Conservation (phyloP, 2,888 invertebrate species). For the Sminthurinus aureus region DNA sequence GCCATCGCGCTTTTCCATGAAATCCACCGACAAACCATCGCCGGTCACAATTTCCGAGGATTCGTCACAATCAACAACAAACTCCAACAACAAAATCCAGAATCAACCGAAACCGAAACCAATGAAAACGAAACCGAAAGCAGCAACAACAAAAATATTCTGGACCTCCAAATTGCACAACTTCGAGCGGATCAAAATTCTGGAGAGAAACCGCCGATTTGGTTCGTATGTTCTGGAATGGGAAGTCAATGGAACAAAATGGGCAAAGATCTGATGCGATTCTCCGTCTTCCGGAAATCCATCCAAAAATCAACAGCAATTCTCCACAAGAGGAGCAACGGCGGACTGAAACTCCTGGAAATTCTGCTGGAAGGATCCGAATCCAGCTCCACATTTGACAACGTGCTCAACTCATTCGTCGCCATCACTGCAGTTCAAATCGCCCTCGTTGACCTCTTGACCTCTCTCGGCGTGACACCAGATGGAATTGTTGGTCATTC, state of each 20-base stretch:
- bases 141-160: slow-evolving; percentile 61
- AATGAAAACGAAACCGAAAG: neutral
- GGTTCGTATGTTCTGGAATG: no score
- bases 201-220: no score
- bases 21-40: slow-evolving; percentile 23
- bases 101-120: no score
- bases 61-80: no score
- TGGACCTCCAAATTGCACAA: slow-evolving; percentile 72
- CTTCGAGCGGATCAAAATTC: slow-evolving; percentile 71
- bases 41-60: slow-evolving; percentile 28
- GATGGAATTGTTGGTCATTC: slow-evolving; percentile 98
- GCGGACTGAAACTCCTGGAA: slow-evolving; percentile 80
- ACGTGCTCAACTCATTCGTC: slow-evolving; percentile 89
- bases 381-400: slow-evolving; percentile 81
- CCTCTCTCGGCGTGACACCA: slow-evolving; percentile 77
- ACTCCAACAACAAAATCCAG: neutral
- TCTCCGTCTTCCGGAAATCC: no score
- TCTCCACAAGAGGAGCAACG: slow-evolving; percentile 78
- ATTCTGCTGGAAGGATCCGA: slow-evolving; percentile 78
- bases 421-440: slow-evolving; percentile 87
- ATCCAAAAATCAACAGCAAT: slow-evolving; percentile 78
- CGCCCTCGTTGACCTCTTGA: slow-evolving; percentile 86
- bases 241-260: slow-evolving; percentile 70
- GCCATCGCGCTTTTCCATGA: slow-evolving; percentile 34
- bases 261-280: no score